Evolutionary conservation across 2,888 invertebrate genomes (phyloP).

Genomic region (Plagodis dolabraria): DNA sequence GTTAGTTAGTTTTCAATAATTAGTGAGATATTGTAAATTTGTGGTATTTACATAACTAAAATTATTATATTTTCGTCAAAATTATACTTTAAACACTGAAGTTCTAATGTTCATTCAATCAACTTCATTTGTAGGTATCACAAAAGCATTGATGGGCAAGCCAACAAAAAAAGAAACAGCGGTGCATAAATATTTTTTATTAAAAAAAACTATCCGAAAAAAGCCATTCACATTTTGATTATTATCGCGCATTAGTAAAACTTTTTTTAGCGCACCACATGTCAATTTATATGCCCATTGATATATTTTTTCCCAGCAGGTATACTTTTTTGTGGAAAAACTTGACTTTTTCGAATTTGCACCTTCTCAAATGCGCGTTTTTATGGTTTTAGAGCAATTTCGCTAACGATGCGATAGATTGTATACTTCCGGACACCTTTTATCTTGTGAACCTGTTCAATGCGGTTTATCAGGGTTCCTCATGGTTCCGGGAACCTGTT

Average conservation of each 20-base stretch:
- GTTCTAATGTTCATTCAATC: too few species aligned
- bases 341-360: slow-evolving; percentile 66
- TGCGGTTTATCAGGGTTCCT: slow-evolving; percentile 9
- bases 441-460: slow-evolving; percentile 36
- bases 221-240: slow-evolving; percentile 52
- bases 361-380: slow-evolving; percentile 66
- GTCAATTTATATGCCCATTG: slow-evolving; percentile 66
- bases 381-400: slow-evolving; percentile 68
- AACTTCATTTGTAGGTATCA: too few species aligned
- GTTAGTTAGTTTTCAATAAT: too few species aligned
- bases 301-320: slow-evolving; percentile 55
- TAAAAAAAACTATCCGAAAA: too few species aligned
- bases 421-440: slow-evolving; percentile 63
- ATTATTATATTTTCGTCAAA: too few species aligned
- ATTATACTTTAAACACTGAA: too few species aligned
- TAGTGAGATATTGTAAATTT: too few species aligned
- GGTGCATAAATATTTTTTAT: slow-evolving; percentile 30
- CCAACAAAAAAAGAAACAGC: slow-evolving; percentile 13
- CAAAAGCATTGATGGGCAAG: background rate
- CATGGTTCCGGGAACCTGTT: too few species aligned
- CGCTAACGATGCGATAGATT: slow-evolving; percentile 70
- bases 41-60: too few species aligned
- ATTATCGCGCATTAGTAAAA: slow-evolving; percentile 68
- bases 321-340: slow-evolving; percentile 40
- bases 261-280: slow-evolving; percentile 60